These are phyloP conservation scores for Polypterus senegalus DNA, from an alignment of 2,113 vertebrate genomes.

Conservation along the genomic window DNA sequence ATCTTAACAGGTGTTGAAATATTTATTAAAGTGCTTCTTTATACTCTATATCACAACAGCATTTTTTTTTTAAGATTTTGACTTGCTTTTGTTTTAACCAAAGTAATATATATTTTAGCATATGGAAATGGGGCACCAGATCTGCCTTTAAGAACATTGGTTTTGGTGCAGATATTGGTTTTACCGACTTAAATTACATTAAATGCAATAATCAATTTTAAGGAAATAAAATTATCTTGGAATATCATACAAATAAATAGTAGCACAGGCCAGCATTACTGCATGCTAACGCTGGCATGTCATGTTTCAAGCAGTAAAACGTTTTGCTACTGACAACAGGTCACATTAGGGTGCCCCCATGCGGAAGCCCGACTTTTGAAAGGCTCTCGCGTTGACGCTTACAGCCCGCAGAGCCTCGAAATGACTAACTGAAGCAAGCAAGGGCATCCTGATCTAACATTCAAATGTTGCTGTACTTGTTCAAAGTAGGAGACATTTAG, in stretches of 20 bases:
- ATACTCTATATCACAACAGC: conserved; percentile 51
- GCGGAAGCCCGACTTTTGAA: too few relatives aligned
- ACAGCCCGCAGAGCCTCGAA: too few relatives aligned
- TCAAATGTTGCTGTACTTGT: conserved; percentile 25
- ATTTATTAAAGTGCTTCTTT: conserved; percentile 67
- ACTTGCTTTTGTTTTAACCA: conserved; percentile 21
- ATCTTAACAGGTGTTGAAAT: conserved; percentile 62
- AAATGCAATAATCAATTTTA: conserved; percentile 41
- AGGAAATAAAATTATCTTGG: conserved; percentile 59
- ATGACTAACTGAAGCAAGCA: conserved; percentile 26
- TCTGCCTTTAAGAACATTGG: conserved; percentile 35
- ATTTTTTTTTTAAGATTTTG: conserved; percentile 28
- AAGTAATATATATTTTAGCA: conserved; percentile 54
- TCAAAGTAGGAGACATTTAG: conserved; percentile 29
- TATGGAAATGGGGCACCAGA: conserved; percentile 31
- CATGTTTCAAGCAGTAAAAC: conserved; percentile 64
- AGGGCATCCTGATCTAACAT: conserved; percentile 2
- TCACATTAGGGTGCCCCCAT: conserved; percentile 47
- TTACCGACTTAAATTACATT: conserved; percentile 48
- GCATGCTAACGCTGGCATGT: conserved; percentile 67
- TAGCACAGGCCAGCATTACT: conserved; percentile 63
- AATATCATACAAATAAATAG: conserved; percentile 74
- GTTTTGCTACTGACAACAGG: conserved; percentile 61
- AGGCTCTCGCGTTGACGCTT: too few relatives aligned
- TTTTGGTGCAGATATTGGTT: conserved; percentile 33